Conservation (phyloP, 2,888 invertebrate species). For the Drosophila lutescens region DNA sequence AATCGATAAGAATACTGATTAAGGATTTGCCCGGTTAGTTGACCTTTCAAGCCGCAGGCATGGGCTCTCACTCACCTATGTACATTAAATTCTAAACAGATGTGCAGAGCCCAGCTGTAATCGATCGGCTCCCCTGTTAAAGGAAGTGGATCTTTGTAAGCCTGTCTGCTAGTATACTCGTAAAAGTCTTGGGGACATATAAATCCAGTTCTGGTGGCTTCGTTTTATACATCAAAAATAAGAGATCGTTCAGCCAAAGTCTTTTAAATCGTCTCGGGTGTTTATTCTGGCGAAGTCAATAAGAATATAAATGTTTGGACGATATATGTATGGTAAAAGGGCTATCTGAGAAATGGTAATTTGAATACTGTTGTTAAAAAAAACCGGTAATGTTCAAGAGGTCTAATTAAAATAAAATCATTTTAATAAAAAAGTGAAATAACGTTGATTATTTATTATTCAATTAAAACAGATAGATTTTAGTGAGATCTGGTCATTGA, state of each 20-base stretch:
- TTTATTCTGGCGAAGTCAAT: slow-evolving; percentile 31
- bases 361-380: background rate
- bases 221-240: slow-evolving; percentile 34
- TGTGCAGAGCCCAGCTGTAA: slow-evolving; percentile 23
- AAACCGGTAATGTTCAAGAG: slow-evolving; percentile 3
- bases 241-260: slow-evolving; percentile 36
- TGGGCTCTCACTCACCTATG: slow-evolving; percentile 32
- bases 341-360: background rate
- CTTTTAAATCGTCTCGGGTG: slow-evolving; percentile 35
- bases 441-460: background rate
- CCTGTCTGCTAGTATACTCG: slow-evolving; percentile 29
- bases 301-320: slow-evolving; percentile 26
- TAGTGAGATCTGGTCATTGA: slow-evolving; percentile 58
- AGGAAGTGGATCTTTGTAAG: slow-evolving; percentile 22
- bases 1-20: slow-evolving; percentile 9
- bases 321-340: background rate
- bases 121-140: slow-evolving; percentile 15
- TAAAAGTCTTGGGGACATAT: slow-evolving; percentile 32
- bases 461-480: slow-evolving; percentile 3
- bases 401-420: background rate
- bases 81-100: slow-evolving; percentile 31
- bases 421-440: background rate
- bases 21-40: slow-evolving; percentile 18
- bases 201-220: slow-evolving; percentile 36
- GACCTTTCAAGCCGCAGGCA: slow-evolving; percentile 14